Evolutionary conservation across 2,888 invertebrate genomes (phyloP).

Genomic region (Nudaria mundana): DNA sequence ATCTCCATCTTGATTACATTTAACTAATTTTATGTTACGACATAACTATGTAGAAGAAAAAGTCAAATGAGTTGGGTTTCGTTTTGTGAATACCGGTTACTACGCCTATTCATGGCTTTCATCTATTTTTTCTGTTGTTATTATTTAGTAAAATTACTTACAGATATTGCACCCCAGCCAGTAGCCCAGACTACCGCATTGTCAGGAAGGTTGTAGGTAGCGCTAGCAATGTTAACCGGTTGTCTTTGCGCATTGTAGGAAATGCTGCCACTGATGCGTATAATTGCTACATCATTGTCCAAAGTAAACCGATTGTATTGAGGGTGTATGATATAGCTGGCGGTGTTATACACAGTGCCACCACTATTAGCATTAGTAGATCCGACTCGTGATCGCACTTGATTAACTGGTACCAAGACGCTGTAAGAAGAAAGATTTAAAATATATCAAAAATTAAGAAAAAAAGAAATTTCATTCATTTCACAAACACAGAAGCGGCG

Average conservation of each 20-base stretch:
- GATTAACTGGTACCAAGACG: not conserved
- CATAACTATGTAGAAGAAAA: too few species aligned
- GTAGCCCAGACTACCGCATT: not conserved
- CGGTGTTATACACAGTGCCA: slow-evolving; percentile 27
- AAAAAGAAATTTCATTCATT: too few species aligned
- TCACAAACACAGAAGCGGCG: too few species aligned
- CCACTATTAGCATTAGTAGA: slow-evolving; percentile 37
- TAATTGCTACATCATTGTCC: not conserved
- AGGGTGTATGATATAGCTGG: slow-evolving; percentile 29
- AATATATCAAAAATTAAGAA: too few species aligned
- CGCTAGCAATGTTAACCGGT: slow-evolving; percentile 35
- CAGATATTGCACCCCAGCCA: not conserved
- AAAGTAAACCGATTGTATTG: slow-evolving; percentile 24
- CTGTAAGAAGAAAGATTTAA: too few species aligned
- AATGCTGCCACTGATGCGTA: slow-evolving; percentile 7
- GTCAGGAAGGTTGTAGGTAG: slow-evolving; percentile 26
- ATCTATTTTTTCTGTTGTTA: too few species aligned
- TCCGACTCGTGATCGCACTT: slow-evolving; percentile 23
- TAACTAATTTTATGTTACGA: too few species aligned
- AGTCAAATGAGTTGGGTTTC: too few species aligned
- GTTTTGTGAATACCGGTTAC: too few species aligned
- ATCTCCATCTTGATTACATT: too few species aligned
- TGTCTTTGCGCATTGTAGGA: slow-evolving; percentile 14
- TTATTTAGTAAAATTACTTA: too few species aligned
- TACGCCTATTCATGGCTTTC: too few species aligned